Conservation (phyloP, 2,797 vertebrate species). For the Tadarida brasiliensis region DNA sequence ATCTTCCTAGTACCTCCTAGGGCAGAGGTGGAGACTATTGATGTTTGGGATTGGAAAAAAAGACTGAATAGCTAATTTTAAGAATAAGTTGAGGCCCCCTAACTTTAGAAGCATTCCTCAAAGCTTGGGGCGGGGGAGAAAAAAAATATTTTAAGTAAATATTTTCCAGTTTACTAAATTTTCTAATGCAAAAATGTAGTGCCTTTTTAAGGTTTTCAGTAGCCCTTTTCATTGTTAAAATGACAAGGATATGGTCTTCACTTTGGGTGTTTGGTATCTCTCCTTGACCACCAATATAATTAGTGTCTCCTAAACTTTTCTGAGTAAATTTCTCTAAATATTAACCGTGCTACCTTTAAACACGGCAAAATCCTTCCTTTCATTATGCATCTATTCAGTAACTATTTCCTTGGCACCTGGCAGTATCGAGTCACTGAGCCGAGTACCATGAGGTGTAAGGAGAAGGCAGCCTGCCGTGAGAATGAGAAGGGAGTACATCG, state of each 20-base stretch:
- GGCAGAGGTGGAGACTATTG: not conserved
- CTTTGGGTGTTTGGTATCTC: not conserved
- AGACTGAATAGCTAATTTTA: not conserved
- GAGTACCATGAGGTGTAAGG: not conserved
- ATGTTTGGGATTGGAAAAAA: not conserved
- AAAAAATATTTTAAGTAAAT: conserved; percentile 21
- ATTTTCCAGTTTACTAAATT: conserved; percentile 28
- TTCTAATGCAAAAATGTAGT: not conserved
- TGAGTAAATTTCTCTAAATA: conserved; percentile 6
- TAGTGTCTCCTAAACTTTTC: not conserved
- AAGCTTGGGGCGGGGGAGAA: not conserved
- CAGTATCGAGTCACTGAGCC: not conserved
- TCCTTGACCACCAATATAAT: not conserved
- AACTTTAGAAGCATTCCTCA: conserved; percentile 44
- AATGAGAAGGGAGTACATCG: not conserved
- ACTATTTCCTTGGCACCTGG: not conserved
- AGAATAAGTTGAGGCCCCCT: not conserved
- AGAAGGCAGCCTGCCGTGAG: not conserved
- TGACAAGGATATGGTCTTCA: not conserved
- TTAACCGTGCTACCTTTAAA: not conserved
- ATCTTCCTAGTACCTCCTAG: not conserved
- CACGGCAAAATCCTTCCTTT: not conserved
- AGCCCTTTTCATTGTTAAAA: not conserved
- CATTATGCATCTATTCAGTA: not conserved
- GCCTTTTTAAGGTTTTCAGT: not conserved